Evolutionary conservation across 2,797 vertebrate species (phyloP).

Genomic region (Pantherophis vulpinus): DNA sequence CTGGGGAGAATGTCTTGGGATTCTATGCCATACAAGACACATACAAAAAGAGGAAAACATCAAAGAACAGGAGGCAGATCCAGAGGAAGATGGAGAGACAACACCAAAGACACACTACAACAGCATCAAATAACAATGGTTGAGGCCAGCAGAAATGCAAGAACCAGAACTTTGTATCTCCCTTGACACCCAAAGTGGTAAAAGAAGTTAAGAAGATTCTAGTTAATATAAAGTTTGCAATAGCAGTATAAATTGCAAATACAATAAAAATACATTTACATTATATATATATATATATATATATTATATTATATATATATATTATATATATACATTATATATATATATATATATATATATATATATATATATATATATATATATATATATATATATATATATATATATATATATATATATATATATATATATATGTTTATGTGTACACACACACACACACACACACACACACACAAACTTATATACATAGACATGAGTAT

Average conservation of each 20-base stretch:
- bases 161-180: neutral
- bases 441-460: neutral
- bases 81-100: neutral
- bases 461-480: neutral
- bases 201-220: neutral
- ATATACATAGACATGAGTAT: neutral
- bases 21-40: neutral
- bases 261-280: neutral
- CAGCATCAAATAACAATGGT: neutral
- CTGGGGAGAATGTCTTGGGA: neutral
- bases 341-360: neutral
- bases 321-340: neutral
- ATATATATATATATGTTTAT: neutral
- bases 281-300: neutral
- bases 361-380: neutral
- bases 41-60: neutral
- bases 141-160: neutral
- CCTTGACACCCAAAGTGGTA: neutral
- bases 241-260: neutral
- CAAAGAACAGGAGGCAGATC: neutral
- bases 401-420: neutral
- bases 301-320: neutral
- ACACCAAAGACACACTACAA: neutral
- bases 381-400: neutral
- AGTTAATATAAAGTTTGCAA: neutral